These are phyloP conservation scores for Chloroclysta siterata DNA, from an alignment of 2,888 invertebrate species.

Conservation along the genomic window DNA sequence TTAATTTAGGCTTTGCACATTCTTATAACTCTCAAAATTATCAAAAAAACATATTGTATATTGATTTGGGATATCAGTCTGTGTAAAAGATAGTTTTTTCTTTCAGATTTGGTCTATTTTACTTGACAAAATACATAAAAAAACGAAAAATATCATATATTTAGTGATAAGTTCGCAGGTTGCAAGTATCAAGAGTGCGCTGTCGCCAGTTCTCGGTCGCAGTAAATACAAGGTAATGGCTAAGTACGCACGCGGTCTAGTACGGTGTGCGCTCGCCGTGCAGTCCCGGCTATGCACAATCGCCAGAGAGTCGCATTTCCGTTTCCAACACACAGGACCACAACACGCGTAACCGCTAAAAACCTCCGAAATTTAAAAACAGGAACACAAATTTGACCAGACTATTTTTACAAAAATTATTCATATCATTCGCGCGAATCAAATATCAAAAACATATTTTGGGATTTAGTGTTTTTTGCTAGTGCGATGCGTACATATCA, in stretches of 20 bases:
- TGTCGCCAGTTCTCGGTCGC: slow-evolving; percentile 63
- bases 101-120: no score
- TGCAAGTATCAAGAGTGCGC: slow-evolving; percentile 68
- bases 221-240: slow-evolving; percentile 85
- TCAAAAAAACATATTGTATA: no score
- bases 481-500: slow-evolving; percentile 80
- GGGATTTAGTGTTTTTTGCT: slow-evolving; percentile 72
- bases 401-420: slow-evolving; percentile 75
- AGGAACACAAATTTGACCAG: slow-evolving; percentile 67
- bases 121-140: no score
- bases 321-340: slow-evolving; percentile 69
- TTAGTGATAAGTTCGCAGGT: background rate
- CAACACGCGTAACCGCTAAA: slow-evolving; percentile 78
- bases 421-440: slow-evolving; percentile 73
- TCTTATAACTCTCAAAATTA: no score
- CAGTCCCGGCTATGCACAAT: slow-evolving; percentile 85
- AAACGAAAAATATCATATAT: background rate
- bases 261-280: slow-evolving; percentile 83
- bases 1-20: no score
- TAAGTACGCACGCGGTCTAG: slow-evolving; percentile 85
- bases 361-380: slow-evolving; percentile 68
- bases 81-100: no score
- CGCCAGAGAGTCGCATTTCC: slow-evolving; percentile 81
- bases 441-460: slow-evolving; percentile 68
- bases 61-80: no score